These are phyloP conservation scores for Entomyzon cyanotis DNA, from an alignment of 2,113 vertebrate genomes.

Conservation along the genomic window DNA sequence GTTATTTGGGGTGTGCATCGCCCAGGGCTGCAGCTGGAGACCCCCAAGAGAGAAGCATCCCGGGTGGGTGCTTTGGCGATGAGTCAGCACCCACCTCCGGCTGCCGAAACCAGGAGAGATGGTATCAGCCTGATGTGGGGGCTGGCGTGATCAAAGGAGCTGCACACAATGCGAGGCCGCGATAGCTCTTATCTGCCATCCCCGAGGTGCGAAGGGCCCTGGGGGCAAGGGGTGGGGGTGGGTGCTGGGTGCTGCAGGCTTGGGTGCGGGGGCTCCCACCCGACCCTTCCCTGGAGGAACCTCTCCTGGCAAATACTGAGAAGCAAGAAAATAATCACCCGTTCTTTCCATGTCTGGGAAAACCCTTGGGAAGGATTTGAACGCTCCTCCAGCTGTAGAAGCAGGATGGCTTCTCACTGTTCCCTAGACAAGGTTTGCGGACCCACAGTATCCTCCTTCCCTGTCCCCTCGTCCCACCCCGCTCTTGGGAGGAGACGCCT, in stretches of 20 bases:
- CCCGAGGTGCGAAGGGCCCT: conserved; percentile 32
- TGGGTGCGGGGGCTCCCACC: background rate
- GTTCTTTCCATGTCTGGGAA: background rate
- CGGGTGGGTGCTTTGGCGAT: background rate
- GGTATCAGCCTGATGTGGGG: conserved; percentile 31
- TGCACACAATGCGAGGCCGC: background rate
- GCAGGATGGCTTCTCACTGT: background rate
- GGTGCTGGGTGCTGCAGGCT: background rate
- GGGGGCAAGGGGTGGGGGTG: background rate
- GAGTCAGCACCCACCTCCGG: conserved; percentile 34
- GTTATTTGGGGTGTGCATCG: background rate
- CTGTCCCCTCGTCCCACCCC: too few species aligned
- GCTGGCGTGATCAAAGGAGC: conserved; percentile 46
- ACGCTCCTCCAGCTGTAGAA: background rate
- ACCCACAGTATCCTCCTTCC: background rate
- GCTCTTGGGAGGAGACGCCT: fast-evolving
- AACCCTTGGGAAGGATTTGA: background rate
- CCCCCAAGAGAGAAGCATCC: background rate
- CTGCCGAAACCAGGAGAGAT: conserved; percentile 50
- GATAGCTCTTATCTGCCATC: conserved; percentile 51
- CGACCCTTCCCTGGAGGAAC: background rate
- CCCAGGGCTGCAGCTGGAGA: background rate
- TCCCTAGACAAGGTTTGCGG: background rate
- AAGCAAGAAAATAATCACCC: background rate
- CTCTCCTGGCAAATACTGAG: background rate